Conservation (phyloP, 2,888 invertebrate genomes). For the Acanthococcus lagerstroemiae region DNA sequence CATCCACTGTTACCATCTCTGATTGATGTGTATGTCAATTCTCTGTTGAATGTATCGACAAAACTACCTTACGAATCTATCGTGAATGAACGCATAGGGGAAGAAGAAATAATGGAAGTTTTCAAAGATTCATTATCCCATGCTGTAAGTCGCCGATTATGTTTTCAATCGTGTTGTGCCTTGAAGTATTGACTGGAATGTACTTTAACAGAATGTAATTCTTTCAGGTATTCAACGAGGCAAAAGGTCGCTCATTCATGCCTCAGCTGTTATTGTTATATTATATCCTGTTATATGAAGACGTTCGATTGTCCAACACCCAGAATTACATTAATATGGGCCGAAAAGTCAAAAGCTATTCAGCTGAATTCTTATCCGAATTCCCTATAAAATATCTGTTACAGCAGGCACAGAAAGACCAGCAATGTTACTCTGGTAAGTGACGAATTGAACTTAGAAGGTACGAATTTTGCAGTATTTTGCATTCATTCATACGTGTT, state of each 20-base stretch:
- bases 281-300: slow-evolving; percentile 85
- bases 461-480: not conserved
- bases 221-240: slow-evolving; percentile 46
- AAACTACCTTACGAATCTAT: slow-evolving; percentile 58
- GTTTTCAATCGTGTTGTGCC: not conserved
- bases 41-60: slow-evolving; percentile 62
- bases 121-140: slow-evolving; percentile 50
- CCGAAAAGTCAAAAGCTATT: slow-evolving; percentile 64
- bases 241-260: slow-evolving; percentile 53
- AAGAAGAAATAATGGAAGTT: slow-evolving; percentile 75
- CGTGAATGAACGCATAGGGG: slow-evolving; percentile 82
- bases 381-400: slow-evolving; percentile 87
- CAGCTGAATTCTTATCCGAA: slow-evolving; percentile 75
- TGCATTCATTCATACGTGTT: slow-evolving; percentile 2
- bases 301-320: slow-evolving; percentile 55
- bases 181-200: not conserved
- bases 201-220: not conserved
- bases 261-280: slow-evolving; percentile 83
- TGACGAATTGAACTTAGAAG: slow-evolving; percentile 33
- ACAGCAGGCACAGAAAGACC: slow-evolving; percentile 84
- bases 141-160: not conserved
- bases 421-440: slow-evolving; percentile 65
- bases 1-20: slow-evolving; percentile 87
- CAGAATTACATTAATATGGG: slow-evolving; percentile 42
- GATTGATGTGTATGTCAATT: slow-evolving; percentile 90